Base-by-base conservation (phyloP, 2,113 vertebrate species). In the Cavia aperea region DNA sequence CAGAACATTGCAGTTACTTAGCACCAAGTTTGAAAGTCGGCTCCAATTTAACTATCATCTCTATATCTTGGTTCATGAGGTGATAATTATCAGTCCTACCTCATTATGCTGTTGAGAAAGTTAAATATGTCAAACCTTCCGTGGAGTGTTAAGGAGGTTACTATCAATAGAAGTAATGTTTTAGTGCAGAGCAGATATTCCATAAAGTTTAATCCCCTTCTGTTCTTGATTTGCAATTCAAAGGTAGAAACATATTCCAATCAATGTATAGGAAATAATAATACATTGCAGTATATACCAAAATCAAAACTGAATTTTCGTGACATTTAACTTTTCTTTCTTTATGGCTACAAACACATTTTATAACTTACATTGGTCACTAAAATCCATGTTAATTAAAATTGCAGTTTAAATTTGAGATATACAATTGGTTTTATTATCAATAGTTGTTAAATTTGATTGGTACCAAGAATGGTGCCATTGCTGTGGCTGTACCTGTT, bases 241-340 rank as follows among this genome's bases (percentile, higher is more conserved):
- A 88, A 77, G 7, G 49, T 70, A 24, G 68, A 88, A 81, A 96
- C 51, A 89, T 5, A 89, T 86, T 93, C 36, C 5, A 91, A 82
- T 49, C 1, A 2, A 93, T 46, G 43, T 81, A 36, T 33, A 88
- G 87, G 43, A 46, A 5, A 70, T 26, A 93, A 33, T 33, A 70
- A 88, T 84, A 89, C 86, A 63, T 84, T 0, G 85, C 6, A 92
- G 54, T 21, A 39, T 36, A 33, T 68, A 49, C 8, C 24, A 66
- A 86, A 81, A 82, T 85, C 60, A 79, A 81, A 85, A 63, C 18
- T 51, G 18, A 66, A 63, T 88, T 88, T 93, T 92, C n/a, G 51
- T 81, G 43, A 81, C n/a, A 63, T 65, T 88, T 62, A 81, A 26
- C 8, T 87, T 89, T 86, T 82, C 49, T 23, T 82, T 94, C 81